Evolutionary conservation across 2,797 vertebrate species (phyloP).

Genomic region (Crocodylus rhombifer): DNA sequence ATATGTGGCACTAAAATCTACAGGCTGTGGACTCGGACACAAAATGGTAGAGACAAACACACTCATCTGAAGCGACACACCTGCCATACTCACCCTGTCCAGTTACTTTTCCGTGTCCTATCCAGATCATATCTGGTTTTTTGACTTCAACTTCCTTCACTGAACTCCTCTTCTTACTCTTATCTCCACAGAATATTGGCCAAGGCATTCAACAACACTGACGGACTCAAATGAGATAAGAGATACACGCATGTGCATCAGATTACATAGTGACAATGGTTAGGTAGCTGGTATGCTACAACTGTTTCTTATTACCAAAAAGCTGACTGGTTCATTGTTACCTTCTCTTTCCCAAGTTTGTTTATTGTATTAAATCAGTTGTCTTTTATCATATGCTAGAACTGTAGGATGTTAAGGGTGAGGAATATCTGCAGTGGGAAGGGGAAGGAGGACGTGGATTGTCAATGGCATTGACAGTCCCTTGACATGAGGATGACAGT

Average conservation of each 20-base stretch:
- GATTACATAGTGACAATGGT: accelerated
- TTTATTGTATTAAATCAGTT: background rate
- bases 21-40: background rate
- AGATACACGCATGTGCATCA: accelerated
- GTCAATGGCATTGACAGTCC: too few relatives aligned
- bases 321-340: background rate
- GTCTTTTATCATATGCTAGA: background rate
- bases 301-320: background rate
- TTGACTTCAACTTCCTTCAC: background rate
- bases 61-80: background rate
- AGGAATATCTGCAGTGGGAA: background rate
- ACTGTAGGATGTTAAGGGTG: accelerated
- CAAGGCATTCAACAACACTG: background rate
- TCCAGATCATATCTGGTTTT: background rate
- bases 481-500: too few relatives aligned
- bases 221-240: too few relatives aligned
- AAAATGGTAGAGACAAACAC: background rate
- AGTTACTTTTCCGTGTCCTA: background rate
- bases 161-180: background rate
- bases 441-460: too few relatives aligned
- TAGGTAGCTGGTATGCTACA: accelerated
- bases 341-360: background rate
- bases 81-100: background rate
- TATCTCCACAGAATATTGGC: background rate
- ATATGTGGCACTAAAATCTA: background rate